phyloP scores from a whole-genome alignment of 2,888 invertebrate species.

The Rutpela maculata region DNA sequence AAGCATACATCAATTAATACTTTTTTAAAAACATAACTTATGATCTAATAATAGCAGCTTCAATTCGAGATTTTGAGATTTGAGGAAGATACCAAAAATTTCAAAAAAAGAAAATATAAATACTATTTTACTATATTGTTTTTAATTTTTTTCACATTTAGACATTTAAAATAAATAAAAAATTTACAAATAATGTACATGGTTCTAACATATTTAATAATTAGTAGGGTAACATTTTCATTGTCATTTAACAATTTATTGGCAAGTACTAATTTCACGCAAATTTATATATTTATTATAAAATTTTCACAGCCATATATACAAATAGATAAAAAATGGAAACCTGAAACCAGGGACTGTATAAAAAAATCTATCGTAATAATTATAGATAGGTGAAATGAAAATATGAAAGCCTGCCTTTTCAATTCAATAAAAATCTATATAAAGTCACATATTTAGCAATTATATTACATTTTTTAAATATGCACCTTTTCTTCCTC shows the following conservation, averaged over 20 bases:
- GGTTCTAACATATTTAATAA: not conserved
- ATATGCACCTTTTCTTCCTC: constrained; percentile 55
- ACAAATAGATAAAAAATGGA: not conserved
- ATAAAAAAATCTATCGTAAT: too few species aligned
- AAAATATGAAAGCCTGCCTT: not conserved
- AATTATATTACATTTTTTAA: not conserved
- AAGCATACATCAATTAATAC: constrained; percentile 40
- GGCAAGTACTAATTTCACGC: not conserved
- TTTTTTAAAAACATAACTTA: constrained; percentile 30
- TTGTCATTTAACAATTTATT: constrained; percentile 9
- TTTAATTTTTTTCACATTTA: too few species aligned
- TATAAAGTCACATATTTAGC: not conserved
- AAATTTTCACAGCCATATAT: constrained; percentile 30
- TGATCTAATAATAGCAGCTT: constrained; percentile 66
- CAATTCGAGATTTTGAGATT: constrained; percentile 67
- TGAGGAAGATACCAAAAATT: constrained; percentile 57
- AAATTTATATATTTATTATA: not conserved
- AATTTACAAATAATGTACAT: constrained; percentile 21
- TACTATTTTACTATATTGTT: not conserved
- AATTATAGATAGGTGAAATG: too few species aligned
- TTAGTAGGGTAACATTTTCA: constrained; percentile 13
- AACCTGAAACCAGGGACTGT: not conserved
- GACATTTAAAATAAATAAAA: constrained; percentile 33
- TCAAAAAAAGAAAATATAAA: constrained; percentile 41
- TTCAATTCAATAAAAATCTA: not conserved